Base-by-base conservation (phyloP, 2,113 vertebrate species). In the Serilophus lunatus region DNA sequence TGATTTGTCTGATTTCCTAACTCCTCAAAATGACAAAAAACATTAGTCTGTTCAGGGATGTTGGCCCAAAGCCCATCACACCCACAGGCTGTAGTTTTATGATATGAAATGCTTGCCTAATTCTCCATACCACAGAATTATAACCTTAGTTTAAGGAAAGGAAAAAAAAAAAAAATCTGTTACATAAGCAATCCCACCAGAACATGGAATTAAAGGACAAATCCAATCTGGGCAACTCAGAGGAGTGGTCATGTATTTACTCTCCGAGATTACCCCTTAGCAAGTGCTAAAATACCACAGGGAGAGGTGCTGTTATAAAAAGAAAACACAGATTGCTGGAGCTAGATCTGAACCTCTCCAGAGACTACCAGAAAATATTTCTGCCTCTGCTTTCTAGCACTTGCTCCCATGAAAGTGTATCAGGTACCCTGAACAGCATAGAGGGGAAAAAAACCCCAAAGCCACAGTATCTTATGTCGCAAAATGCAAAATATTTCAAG, bases 61-160 rank as follows among this genome's bases (percentile, higher is more conserved):
- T 42, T 97, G 93, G 91, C 91, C 75, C 56, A 70, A 86, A 90
- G 94, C 96, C 94, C 90, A 90, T 88, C 72, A 83, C 92, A 63
- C 95, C 95, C 90, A 92, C 96, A 80, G 50, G 54, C 82, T 93
- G 82, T 83, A 93, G 95, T 86, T 95, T 86, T 92, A 59, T 92
- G 33, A 83, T 88, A 86, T 74, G 85, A 85, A 96, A 92, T 74
- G 76, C 78, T 93, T 94, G 82, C 76, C 64, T 96, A 92, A 90
- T 80, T 96, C 90, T 93, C 82, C 14, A 64, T 83, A 86, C 45
- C 47, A 25, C 36, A 47, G 82, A 96, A 92, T 92, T 94, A 85
- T 93, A 96, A 93, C 75, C 70, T 87, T 82, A 86, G 42, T 88
- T 90, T 94, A 83, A 70, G 1, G 12, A 86, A 90, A 49, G 7